phyloP scores from a whole-genome alignment of 2,888 invertebrate species.

The Acrocyrtus sp. region DNA sequence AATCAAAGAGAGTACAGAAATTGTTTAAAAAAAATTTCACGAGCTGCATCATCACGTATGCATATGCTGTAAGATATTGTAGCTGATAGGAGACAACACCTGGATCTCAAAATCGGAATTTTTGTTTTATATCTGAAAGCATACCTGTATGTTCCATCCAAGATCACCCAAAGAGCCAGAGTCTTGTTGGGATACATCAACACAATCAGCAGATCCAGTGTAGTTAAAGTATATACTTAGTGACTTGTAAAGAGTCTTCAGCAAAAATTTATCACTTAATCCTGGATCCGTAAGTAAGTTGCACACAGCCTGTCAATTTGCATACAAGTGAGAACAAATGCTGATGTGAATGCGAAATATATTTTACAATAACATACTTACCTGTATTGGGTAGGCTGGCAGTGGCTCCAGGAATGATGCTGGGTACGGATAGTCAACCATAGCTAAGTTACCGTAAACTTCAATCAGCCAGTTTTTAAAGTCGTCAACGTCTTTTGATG shows the following conservation, averaged over 20 bases:
- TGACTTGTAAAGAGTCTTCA: conserved; percentile 75
- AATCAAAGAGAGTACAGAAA: too few species aligned
- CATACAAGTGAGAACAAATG: too few species aligned
- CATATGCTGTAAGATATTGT: not conserved
- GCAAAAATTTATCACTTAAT: conserved; percentile 69
- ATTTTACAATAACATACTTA: too few species aligned
- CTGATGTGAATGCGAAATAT: conserved; percentile 25
- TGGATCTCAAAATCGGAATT: too few species aligned
- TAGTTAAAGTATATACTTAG: conserved; percentile 84
- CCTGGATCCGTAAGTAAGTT: conserved; percentile 67
- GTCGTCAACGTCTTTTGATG: conserved; percentile 69
- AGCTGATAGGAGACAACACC: too few species aligned
- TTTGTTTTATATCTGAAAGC: too few species aligned
- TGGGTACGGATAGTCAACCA: conserved; percentile 95
- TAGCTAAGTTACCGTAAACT: conserved; percentile 84
- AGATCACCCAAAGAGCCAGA: conserved; percentile 72
- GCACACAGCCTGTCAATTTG: conserved; percentile 72
- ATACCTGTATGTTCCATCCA: conserved; percentile 87
- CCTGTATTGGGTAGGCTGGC: conserved; percentile 85
- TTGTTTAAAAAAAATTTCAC: too few species aligned
- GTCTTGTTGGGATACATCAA: conserved; percentile 73
- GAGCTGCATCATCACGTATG: too few species aligned
- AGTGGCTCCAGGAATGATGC: conserved; percentile 83
- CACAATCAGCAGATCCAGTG: conserved; percentile 77
- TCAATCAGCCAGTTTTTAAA: conserved; percentile 79